These are phyloP conservation scores for Eumerus sabulonum DNA, from an alignment of 2,888 invertebrate species.

Conservation along the genomic window DNA sequence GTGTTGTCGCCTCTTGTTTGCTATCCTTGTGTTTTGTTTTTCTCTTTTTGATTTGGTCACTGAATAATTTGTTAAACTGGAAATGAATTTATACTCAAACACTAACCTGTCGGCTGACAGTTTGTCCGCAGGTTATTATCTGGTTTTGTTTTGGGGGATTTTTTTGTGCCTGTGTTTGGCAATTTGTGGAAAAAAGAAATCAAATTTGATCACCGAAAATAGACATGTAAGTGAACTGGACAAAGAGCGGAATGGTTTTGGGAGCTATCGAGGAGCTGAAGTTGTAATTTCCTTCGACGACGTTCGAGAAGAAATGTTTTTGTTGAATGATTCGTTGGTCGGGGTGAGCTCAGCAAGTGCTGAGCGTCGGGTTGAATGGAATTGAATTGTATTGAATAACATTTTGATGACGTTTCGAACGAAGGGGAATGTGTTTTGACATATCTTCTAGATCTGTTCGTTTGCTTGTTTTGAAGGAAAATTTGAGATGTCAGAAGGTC, in stretches of 20 bases:
- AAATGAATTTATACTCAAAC: conserved; percentile 16
- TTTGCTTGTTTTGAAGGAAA: background rate
- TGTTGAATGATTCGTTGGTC: conserved; percentile 42
- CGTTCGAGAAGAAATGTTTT: conserved; percentile 60
- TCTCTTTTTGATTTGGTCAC: conserved; percentile 23
- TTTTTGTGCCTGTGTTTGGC: background rate
- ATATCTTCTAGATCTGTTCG: background rate
- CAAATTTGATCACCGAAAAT: background rate
- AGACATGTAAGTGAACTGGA: background rate
- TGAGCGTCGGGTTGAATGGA: background rate
- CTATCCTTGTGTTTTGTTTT: conserved; percentile 28
- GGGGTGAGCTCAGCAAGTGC: background rate
- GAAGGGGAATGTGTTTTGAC: conserved; percentile 16
- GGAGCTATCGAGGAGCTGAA: background rate
- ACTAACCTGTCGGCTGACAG: conserved; percentile 12
- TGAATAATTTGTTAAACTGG: conserved; percentile 44
- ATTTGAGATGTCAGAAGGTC: background rate
- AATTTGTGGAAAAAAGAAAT: background rate
- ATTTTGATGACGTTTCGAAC: conserved; percentile 12
- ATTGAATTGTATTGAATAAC: conserved; percentile 47
- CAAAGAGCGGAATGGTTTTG: conserved; percentile 12
- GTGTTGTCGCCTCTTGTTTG: no score
- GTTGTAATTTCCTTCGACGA: conserved; percentile 23
- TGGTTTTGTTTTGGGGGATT: background rate
- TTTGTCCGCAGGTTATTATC: conserved; percentile 7